Conservation (phyloP, 2,797 vertebrate species). For the Lycodopsis pacificus region DNA sequence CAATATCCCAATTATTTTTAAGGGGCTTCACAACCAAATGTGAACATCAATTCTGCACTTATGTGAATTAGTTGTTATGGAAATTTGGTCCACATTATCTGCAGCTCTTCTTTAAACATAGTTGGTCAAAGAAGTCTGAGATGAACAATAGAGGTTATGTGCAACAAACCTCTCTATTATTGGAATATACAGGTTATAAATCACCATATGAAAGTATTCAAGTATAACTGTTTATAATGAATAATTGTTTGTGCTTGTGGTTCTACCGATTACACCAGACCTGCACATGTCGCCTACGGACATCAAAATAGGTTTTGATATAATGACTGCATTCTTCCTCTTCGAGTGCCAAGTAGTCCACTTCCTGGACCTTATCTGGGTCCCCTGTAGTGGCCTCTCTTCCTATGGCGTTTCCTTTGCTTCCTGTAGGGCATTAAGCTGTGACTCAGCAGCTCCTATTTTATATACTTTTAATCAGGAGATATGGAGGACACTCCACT, state of each 20-base stretch:
- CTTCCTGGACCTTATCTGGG: constrained; percentile 14
- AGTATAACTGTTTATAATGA: too few species aligned
- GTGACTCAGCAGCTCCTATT: constrained; percentile 55
- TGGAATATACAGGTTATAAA: too few species aligned
- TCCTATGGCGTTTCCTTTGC: constrained; percentile 52
- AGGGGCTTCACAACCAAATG: too few species aligned
- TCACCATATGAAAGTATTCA: too few species aligned
- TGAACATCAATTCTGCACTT: too few species aligned
- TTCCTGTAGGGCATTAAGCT: constrained; percentile 40
- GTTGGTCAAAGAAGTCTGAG: too few species aligned
- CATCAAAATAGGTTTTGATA: not conserved
- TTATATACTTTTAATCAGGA: constrained; percentile 35
- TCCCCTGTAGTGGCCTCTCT: not conserved
- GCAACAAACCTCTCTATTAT: too few species aligned
- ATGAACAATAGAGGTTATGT: too few species aligned
- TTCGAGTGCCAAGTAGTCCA: not conserved
- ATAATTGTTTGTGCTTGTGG: not conserved
- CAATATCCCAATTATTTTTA: not conserved
- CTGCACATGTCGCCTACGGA: too few species aligned
- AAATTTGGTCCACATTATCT: too few species aligned
- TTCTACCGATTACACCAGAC: not conserved
- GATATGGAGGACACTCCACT: constrained; percentile 22
- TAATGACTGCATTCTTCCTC: not conserved
- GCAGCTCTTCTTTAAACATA: too few species aligned
- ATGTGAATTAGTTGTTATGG: too few species aligned